A percentile compares a stretch with the other conserved stretches of the same genome.
Evolutionary conservation across 2,797 vertebrate species (phyloP).

Genomic region (Megalops cyprinoides): DNA sequence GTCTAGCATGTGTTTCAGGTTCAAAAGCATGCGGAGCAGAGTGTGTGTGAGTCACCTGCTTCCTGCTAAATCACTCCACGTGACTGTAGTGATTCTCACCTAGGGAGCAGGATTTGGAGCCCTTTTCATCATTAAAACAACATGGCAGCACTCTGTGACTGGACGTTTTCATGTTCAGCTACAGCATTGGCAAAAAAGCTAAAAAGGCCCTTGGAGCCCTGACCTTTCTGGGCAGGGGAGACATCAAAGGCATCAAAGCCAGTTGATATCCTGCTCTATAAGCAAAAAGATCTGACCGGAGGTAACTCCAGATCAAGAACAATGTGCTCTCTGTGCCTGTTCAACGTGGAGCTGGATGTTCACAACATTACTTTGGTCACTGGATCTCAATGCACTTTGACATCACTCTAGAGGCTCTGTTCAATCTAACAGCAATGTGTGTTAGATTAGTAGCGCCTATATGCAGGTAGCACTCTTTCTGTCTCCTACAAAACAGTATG

Average conservation of each 20-base stretch:
- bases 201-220: background rate
- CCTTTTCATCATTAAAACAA: background rate
- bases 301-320: background rate
- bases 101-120: background rate
- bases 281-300: background rate
- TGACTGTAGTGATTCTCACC: background rate
- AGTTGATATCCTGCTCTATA: background rate
- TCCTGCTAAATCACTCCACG: background rate
- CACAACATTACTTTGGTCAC: background rate
- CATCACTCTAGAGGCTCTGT: background rate
- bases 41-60: background rate
- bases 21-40: background rate
- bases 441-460: background rate
- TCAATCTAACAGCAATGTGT: background rate
- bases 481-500: background rate
- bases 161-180: background rate
- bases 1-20: background rate
- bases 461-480: background rate
- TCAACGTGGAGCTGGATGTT: background rate
- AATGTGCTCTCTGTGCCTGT: background rate
- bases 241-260: background rate
- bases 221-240: background rate
- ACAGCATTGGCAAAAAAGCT: background rate
- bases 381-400: slow-evolving; percentile 28
- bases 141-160: background rate